phyloP scores from a whole-genome alignment of 2,797 vertebrate species.

The Trachurus trachurus region DNA sequence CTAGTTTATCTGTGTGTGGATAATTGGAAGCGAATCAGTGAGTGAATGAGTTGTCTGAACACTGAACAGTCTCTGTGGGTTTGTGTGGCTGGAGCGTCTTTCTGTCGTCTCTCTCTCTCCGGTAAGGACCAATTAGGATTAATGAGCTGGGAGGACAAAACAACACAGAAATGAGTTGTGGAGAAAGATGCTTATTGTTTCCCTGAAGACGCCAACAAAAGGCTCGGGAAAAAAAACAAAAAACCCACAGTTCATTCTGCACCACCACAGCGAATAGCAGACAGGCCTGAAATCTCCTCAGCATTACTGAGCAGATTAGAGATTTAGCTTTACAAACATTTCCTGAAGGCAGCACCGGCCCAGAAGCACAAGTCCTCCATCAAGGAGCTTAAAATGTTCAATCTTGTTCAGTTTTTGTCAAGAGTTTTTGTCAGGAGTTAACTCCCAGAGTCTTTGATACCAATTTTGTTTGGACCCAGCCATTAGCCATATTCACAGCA shows the following conservation, averaged over 20 bases:
- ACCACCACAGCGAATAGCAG: slow-evolving; percentile 10
- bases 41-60: slow-evolving; percentile 22
- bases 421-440: background rate
- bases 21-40: slow-evolving; percentile 30
- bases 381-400: background rate
- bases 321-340: slow-evolving; percentile 39
- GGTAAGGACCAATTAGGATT: slow-evolving; percentile 51
- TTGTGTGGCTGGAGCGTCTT: slow-evolving; percentile 15
- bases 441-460: background rate
- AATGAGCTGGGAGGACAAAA: slow-evolving; percentile 49
- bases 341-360: slow-evolving; percentile 19
- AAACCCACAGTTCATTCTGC: slow-evolving; percentile 36
- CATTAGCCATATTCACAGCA: background rate
- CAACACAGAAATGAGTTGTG: slow-evolving; percentile 19
- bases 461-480: background rate
- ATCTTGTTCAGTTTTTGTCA: background rate
- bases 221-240: background rate
- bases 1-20: slow-evolving; percentile 6
- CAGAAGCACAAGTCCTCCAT: background rate
- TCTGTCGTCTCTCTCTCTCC: slow-evolving; percentile 16
- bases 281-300: slow-evolving; percentile 19
- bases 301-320: slow-evolving; percentile 36
- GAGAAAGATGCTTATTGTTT: slow-evolving; percentile 44
- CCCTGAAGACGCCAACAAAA: slow-evolving; percentile 26
- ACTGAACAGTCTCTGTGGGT: slow-evolving; percentile 27